A percentile compares a stretch with the other conserved stretches of the same genome.
Evolutionary conservation across 2,797 vertebrate species (phyloP).

Genomic region (Brachyalestes nurse): DNA sequence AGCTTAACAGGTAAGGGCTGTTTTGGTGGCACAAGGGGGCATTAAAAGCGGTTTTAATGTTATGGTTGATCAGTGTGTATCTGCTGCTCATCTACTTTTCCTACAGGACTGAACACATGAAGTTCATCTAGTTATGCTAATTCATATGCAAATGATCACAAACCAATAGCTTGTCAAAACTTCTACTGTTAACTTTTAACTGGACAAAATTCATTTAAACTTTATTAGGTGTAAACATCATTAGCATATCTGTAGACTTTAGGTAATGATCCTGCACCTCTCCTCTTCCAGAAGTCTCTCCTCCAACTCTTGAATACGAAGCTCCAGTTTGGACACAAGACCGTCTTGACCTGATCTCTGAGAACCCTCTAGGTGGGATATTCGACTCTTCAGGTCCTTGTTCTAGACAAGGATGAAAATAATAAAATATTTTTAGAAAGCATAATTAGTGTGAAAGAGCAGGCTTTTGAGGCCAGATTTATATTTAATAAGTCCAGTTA

Average conservation of each 20-base stretch:
- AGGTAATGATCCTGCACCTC: constrained; percentile 74
- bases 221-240: background rate
- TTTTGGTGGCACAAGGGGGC: no score
- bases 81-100: background rate
- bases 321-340: constrained; percentile 87
- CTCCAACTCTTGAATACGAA: constrained; percentile 89
- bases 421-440: background rate
- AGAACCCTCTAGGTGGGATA: constrained; percentile 89
- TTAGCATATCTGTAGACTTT: background rate
- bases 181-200: no score
- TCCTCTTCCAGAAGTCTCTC: constrained; percentile 88
- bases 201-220: no score
- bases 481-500: no score
- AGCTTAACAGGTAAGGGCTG: no score
- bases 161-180: no score
- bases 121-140: background rate
- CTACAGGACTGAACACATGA: background rate
- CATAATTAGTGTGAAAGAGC: no score
- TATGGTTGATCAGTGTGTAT: background rate
- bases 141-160: background rate
- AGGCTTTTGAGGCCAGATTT: no score
- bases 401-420: constrained; percentile 75
- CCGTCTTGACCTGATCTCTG: constrained; percentile 90
- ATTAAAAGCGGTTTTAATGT: no score
- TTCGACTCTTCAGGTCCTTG: constrained; percentile 90